Base-by-base conservation (phyloP, 1,140 invertebrate species). In the Dysdera silvatica region DNA sequence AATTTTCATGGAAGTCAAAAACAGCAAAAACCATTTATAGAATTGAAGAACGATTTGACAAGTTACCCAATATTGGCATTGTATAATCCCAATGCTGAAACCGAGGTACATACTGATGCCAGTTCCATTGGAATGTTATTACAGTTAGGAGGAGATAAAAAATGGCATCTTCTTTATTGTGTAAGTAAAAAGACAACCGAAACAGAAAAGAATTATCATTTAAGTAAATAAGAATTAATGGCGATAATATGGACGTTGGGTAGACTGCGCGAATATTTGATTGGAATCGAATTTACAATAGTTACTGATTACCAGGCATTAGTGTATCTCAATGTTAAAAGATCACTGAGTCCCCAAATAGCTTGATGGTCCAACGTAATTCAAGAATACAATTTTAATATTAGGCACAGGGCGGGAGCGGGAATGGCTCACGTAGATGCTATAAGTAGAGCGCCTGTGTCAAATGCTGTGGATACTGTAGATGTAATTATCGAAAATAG, bases 281-380 rank as follows among this genome's bases (percentile, higher is more conserved):
- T 63, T 18, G 31, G 41, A 4, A 57, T 57, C 16, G 28, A 26
- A 18, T 66, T 66, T 47, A 29, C 33, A 28, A 18, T 62, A 23
- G 43, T 61, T 24, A 66, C 58, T 12, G 49, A 61, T 35, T 49
- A 29, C 37, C 8, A 61, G 16, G 48, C 49, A 12, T n/a, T 66
- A n/a, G 26, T 48, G 7, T 47, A 32, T 18, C 48, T 54, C n/a
- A 33, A 49, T 12, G 26, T 16, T 23, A 62, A 57, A n/a, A 18
- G 31, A 33, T 32, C 54, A 7, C 23, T 32, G 1, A 49, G 32
- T 1, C 35, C 32, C n/a, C 26, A 52, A 28, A 61, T 54, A n/a
- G 35, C 24, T 0, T 23, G 47, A n/a, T n/a, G n/a, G n/a, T n/a
- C n/a, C n/a, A 7, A 24, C 23, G 12, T 35, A 23, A 31, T 61